Conservation (phyloP, 1,140 invertebrate genomes). For the Anoplolepis gracilipes region DNA sequence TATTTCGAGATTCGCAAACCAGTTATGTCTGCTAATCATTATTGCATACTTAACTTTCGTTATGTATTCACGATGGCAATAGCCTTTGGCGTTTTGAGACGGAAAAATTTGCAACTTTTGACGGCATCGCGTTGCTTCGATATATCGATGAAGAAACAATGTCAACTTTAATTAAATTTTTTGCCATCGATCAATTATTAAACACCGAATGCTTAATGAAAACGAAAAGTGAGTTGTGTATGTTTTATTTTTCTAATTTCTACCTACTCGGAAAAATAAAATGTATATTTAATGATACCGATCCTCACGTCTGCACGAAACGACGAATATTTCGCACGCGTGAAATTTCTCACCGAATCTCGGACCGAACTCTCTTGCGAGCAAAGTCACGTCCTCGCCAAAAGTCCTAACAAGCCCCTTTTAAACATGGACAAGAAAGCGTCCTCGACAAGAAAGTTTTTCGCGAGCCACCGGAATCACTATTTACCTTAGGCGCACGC, state of each 20-base stretch:
- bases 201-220: neutral
- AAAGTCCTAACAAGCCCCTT: constrained; percentile 43
- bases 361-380: neutral
- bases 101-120: neutral
- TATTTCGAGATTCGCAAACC: constrained; percentile 51
- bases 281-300: neutral
- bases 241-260: neutral
- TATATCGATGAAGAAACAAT: neutral
- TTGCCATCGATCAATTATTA: neutral
- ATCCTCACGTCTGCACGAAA: neutral
- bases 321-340: constrained; percentile 7
- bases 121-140: neutral
- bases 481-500: constrained; percentile 48
- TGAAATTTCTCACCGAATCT: constrained; percentile 10
- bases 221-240: neutral
- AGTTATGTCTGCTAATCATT: constrained; percentile 58
- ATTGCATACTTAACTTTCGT: constrained; percentile 60
- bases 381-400: constrained; percentile 24
- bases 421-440: constrained; percentile 20
- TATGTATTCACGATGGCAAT: constrained; percentile 19
- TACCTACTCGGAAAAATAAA: neutral
- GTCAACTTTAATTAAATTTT: neutral
- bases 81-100: constrained; percentile 21
- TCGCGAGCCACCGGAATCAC: constrained; percentile 39
- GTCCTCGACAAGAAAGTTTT: constrained; percentile 54